Percentiles rank a stretch among this genome's conserved stretches.
Conservation (phyloP, 1,140 invertebrate genomes). For the Bombus picipes region DNA sequence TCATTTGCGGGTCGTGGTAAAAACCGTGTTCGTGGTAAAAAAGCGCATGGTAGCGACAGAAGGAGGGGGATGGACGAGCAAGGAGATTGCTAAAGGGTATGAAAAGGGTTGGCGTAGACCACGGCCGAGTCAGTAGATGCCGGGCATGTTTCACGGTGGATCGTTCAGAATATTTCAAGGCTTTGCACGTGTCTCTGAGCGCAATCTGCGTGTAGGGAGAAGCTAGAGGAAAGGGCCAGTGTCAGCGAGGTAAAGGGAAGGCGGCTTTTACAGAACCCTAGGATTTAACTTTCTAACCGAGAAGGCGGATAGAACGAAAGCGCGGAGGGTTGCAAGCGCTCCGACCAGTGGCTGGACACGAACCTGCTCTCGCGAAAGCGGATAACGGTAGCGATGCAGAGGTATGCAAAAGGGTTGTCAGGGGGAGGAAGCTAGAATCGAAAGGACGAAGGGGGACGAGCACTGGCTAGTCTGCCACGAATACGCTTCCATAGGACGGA, state of each 20-base stretch:
- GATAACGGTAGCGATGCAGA: neutral
- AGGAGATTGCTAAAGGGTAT: neutral
- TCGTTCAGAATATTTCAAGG: slow-evolving; percentile 65
- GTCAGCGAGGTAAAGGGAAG: slow-evolving; percentile 20
- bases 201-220: slow-evolving; percentile 23
- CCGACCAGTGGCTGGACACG: neutral
- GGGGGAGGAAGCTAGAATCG: slow-evolving; percentile 30
- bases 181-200: slow-evolving; percentile 35
- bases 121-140: slow-evolving; percentile 18
- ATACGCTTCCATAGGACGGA: slow-evolving; percentile 37
- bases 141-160: slow-evolving; percentile 48
- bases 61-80: neutral
- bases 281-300: slow-evolving; percentile 71
- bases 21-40: neutral
- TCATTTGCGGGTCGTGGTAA: slow-evolving; percentile 37
- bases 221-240: slow-evolving; percentile 35
- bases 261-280: slow-evolving; percentile 60
- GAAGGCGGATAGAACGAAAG: neutral
- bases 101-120: slow-evolving; percentile 29
- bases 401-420: slow-evolving; percentile 32
- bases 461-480: slow-evolving; percentile 26
- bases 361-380: slow-evolving; percentile 34
- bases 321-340: slow-evolving; percentile 1
- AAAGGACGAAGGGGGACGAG: slow-evolving; percentile 40
- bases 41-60: neutral